Evolutionary conservation across 2,113 vertebrate genomes (phyloP), one percentile per base, ranked within the genome.

Genomic region (Tychaedon coryphoeus): DNA sequence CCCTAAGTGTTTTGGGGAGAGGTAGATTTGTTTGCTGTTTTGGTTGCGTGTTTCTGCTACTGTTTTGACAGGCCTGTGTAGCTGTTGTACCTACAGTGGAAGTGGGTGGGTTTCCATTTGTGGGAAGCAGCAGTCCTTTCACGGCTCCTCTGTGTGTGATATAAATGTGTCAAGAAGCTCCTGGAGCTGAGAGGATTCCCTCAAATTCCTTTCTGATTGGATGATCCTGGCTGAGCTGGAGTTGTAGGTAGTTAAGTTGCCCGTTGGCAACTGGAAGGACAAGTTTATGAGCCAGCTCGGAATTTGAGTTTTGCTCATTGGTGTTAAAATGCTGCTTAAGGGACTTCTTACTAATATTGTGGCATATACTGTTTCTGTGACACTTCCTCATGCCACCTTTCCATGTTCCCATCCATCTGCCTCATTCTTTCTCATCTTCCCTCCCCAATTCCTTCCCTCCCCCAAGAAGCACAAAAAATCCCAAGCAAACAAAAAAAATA

Each of bases 241-340:
- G 65, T 9, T 91, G 79, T 66, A 77, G 80, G 45, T 75, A 58
- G 42, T 42, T 84, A 8, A 14, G 50, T 42, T 38, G 34, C 45
- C 50, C 62, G 61, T 57, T 93, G 54, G 77, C 57, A 82, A 54
- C 58, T 57, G 60, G 26, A 40, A 31, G 43, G 74, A 81, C 8
- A 14, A 72, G 65, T 80, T 77, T 28, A 40, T 31, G 67, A 81
- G 31, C 87, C n/a, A 29, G 11, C 70, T 93, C 2, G 0, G 42
- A 70, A 77, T 77, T 71, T 72, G 3, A 33, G 54, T 93, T 97
- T 76, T 87, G 48, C 12, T 45, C 61, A 22, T 33, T 81, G 65
- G 51, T 78, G 71, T 94, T 97, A 94, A 97, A 95, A 95, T 92
- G 40, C 36, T 85, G 50, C 70, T 89, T 47, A 65, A 81, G 61